A percentile compares a stretch with the other conserved stretches of the same genome.
These are phyloP conservation scores for Tyto alba DNA, from an alignment of 2,113 vertebrate genomes.

Conservation along the genomic window DNA sequence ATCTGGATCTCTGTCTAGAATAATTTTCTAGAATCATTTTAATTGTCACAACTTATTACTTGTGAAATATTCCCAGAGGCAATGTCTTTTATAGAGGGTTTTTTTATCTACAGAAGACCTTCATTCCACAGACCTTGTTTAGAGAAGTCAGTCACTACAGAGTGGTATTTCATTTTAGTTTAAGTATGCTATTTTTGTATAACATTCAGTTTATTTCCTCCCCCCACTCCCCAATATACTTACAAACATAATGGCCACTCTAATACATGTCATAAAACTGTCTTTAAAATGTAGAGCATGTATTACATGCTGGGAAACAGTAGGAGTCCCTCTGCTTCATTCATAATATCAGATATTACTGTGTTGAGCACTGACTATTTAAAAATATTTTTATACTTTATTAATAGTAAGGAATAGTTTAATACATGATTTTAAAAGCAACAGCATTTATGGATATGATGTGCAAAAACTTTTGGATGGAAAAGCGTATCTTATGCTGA, in stretches of 20 bases:
- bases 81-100: background rate
- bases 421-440: background rate
- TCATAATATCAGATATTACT: background rate
- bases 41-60: background rate
- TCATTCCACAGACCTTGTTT: background rate
- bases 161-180: background rate
- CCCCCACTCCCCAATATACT: background rate
- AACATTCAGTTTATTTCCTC: background rate
- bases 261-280: background rate
- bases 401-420: background rate
- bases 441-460: background rate
- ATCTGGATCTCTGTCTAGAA: background rate
- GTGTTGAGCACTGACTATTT: background rate
- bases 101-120: background rate
- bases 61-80: background rate
- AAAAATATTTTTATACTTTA: background rate
- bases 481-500: background rate
- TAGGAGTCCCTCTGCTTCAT: background rate
- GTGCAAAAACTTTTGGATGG: background rate
- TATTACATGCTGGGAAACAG: background rate
- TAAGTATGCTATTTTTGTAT: background rate
- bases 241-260: background rate
- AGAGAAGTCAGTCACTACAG: background rate
- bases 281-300: background rate
- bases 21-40: background rate